phyloP scores from a whole-genome alignment of 2,797 vertebrate genomes.

The Darevskia nairensis region DNA sequence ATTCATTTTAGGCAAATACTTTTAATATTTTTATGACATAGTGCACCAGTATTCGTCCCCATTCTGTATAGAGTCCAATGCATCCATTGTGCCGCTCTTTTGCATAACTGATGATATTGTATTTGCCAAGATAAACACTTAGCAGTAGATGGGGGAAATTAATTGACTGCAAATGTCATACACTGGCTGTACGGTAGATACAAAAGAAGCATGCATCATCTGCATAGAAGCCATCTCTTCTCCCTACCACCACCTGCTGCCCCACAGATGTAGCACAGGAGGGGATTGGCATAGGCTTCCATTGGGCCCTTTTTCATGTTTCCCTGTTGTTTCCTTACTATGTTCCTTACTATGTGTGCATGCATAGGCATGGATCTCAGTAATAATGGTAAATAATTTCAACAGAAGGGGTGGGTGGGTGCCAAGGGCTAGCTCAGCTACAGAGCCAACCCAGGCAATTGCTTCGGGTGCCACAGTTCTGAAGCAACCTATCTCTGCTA shows the following conservation, averaged over 20 bases:
- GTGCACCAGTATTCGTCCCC: slow-evolving; percentile 6
- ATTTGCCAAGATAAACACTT: slow-evolving; percentile 24
- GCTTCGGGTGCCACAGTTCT: not conserved
- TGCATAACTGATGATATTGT: not conserved
- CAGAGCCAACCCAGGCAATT: not conserved
- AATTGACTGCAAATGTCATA: slow-evolving; percentile 8
- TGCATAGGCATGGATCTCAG: not conserved
- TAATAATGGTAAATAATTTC: not conserved
- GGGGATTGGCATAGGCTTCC: not conserved
- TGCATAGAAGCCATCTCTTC: rapidly evolving
- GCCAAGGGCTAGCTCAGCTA: not conserved
- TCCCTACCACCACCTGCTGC: no score
- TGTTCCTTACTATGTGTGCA: not conserved
- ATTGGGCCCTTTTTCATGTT: not conserved
- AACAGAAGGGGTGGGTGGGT: not conserved
- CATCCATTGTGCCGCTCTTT: not conserved
- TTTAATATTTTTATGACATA: slow-evolving; percentile 11
- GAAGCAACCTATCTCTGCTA: not conserved
- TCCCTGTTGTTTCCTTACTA: not conserved
- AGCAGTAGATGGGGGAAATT: not conserved
- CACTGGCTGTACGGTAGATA: slow-evolving; percentile 7
- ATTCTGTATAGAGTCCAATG: not conserved
- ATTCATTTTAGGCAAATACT: not conserved
- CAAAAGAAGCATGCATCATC: not conserved
- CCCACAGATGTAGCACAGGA: not conserved